Evolutionary conservation across 2,113 vertebrate genomes (phyloP).

Genomic region (Lutjanus erythropterus): DNA sequence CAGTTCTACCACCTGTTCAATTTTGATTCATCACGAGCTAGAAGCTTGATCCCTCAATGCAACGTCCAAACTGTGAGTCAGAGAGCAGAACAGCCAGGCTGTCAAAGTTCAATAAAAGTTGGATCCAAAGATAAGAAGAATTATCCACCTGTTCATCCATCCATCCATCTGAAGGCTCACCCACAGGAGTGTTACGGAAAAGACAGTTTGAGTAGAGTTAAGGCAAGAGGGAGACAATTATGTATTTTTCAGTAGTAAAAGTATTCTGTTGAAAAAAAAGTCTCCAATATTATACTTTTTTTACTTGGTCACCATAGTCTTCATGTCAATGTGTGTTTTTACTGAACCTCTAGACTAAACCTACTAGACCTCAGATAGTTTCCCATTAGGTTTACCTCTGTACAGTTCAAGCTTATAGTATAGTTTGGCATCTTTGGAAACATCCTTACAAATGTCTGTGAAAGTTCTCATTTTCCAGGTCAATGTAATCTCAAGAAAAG

Average conservation of each 20-base stretch:
- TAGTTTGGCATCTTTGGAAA: no score
- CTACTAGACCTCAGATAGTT: neutral
- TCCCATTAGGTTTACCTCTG: neutral
- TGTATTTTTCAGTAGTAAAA: neutral
- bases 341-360: no score
- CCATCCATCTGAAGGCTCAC: conserved; percentile 16
- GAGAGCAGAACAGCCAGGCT: conserved; percentile 16
- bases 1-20: conserved; percentile 36
- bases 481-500: no score
- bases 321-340: neutral
- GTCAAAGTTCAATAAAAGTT: conserved; percentile 18
- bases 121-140: conserved; percentile 33
- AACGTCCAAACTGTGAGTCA: conserved; percentile 17
- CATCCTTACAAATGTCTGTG: no score
- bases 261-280: neutral
- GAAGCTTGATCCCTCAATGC: conserved; percentile 34
- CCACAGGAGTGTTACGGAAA: neutral
- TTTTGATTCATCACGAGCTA: conserved; percentile 14
- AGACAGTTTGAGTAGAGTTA: neutral
- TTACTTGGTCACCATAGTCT: neutral
- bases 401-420: no score
- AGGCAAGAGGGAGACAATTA: neutral
- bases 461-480: no score
- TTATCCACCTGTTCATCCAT: conserved; percentile 5
- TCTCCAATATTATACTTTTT: neutral